These are phyloP conservation scores for Acromyrmex heyeri DNA, from an alignment of 1,140 invertebrate species.

Conservation along the genomic window DNA sequence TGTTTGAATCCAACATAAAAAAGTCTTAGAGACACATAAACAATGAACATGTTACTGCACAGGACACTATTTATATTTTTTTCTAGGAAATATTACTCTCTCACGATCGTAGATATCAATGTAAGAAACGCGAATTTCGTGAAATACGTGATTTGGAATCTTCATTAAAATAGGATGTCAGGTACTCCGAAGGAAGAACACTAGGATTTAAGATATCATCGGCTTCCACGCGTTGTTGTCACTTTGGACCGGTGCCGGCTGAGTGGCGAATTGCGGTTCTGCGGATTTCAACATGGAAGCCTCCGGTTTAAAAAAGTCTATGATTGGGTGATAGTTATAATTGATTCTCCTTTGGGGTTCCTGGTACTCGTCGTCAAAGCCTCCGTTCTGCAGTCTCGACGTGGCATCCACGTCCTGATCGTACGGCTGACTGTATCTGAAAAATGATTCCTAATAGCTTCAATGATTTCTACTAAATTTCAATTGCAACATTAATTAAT, in stretches of 20 bases:
- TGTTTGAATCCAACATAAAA: not conserved
- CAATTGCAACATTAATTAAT: not conserved
- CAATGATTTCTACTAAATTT: not conserved
- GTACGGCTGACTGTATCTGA: conserved; percentile 77
- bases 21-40: not conserved
- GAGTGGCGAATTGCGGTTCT: conserved; percentile 58
- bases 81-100: conserved; percentile 23
- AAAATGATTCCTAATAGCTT: not conserved
- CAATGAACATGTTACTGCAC: not conserved
- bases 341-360: conserved; percentile 89
- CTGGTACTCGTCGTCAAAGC: conserved; percentile 82
- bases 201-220: conserved; percentile 79
- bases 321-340: conserved; percentile 95
- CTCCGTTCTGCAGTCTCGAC: conserved; percentile 80
- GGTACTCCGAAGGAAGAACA: conserved; percentile 77
- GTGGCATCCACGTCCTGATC: conserved; percentile 78
- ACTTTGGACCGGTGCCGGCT: conserved; percentile 53
- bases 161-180: conserved; percentile 76
- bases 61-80: not conserved
- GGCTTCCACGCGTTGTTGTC: conserved; percentile 83
- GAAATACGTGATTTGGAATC: conserved; percentile 44
- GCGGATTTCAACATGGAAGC: conserved; percentile 83
- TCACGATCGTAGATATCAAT: conserved; percentile 21
- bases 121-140: not conserved
- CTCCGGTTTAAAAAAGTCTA: conserved; percentile 92